A percentile compares a stretch with the other conserved stretches of the same genome.
These are phyloP conservation scores for Chromis chromis DNA, from an alignment of 2,797 vertebrate genomes.

Conservation along the genomic window DNA sequence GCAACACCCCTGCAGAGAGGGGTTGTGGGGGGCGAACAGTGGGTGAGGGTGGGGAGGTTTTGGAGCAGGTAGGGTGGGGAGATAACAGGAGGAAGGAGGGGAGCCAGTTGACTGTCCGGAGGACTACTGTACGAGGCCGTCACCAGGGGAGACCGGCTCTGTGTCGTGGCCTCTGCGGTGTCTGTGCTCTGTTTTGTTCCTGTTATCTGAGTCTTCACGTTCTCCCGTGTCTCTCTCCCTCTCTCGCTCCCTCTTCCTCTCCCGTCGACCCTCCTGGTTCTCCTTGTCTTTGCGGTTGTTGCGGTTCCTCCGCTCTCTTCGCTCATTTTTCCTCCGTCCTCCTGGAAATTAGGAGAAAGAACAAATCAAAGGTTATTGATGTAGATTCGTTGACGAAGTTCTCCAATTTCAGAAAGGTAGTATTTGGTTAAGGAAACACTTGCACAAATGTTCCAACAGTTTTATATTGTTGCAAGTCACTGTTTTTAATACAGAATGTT, in stretches of 20 bases:
- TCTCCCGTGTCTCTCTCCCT: conserved; percentile 85
- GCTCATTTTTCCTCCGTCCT: conserved; percentile 78
- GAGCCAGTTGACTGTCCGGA: conserved; percentile 75
- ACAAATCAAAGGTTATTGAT: neutral
- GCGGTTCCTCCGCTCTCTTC: conserved; percentile 89
- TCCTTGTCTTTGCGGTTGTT: conserved; percentile 89
- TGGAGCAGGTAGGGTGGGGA: conserved; percentile 52
- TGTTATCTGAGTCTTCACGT: conserved; percentile 87
- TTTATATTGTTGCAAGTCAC: neutral
- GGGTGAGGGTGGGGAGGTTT: conserved; percentile 48
- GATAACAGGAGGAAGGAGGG: conserved; percentile 56
- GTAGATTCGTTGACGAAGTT: neutral
- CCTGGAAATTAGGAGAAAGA: conserved; percentile 34
- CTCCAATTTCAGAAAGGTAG: neutral
- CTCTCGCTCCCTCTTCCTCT: conserved; percentile 86
- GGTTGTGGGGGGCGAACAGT: conserved; percentile 72
- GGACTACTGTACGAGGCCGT: conserved; percentile 75
- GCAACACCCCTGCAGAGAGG: conserved; percentile 87
- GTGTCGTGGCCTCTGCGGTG: conserved; percentile 89
- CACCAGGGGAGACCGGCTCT: conserved; percentile 84
- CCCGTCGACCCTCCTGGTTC: conserved; percentile 86
- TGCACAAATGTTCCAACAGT: too few species aligned
- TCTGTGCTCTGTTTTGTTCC: conserved; percentile 93
- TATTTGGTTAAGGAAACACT: too few species aligned
- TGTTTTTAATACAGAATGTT: neutral